A percentile compares a stretch with the other conserved stretches of the same genome.
Conservation (phyloP, 2,888 invertebrate species). For the Itoplectis maculator region DNA sequence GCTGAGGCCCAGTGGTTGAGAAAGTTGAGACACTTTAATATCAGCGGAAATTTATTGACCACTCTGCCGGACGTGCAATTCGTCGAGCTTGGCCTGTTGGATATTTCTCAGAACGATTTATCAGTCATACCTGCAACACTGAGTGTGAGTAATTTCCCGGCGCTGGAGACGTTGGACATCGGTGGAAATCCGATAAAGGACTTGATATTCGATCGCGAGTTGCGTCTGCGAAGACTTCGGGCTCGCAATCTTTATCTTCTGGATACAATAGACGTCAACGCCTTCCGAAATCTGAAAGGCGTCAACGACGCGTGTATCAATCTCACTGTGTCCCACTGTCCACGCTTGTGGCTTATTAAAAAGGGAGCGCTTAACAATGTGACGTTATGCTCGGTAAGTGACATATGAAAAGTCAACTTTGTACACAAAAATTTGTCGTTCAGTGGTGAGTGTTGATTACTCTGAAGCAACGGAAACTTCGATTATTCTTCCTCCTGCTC, state of each 20-base stretch:
- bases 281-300: conserved; percentile 85
- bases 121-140: conserved; percentile 85
- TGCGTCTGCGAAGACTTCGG: conserved; percentile 85
- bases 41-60: conserved; percentile 82
- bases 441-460: too few relatives aligned
- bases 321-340: conserved; percentile 85
- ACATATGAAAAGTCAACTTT: background rate
- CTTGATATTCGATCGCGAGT: conserved; percentile 85
- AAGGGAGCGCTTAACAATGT: conserved; percentile 82
- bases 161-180: conserved; percentile 85
- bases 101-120: conserved; percentile 86
- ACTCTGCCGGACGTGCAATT: conserved; percentile 84
- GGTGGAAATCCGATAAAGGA: conserved; percentile 86
- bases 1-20: conserved; percentile 57
- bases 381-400: conserved; percentile 86
- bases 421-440: background rate
- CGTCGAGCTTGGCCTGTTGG: conserved; percentile 85
- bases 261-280: conserved; percentile 81
- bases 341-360: conserved; percentile 83
- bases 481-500: conserved; percentile 41
- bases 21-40: conserved; percentile 73
- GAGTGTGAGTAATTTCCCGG: conserved; percentile 84
- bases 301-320: conserved; percentile 84
- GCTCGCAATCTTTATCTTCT: conserved; percentile 77
- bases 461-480: background rate